Evolutionary conservation across 2,888 invertebrate species (phyloP).

Genomic region (Mallateleia sp.): DNA sequence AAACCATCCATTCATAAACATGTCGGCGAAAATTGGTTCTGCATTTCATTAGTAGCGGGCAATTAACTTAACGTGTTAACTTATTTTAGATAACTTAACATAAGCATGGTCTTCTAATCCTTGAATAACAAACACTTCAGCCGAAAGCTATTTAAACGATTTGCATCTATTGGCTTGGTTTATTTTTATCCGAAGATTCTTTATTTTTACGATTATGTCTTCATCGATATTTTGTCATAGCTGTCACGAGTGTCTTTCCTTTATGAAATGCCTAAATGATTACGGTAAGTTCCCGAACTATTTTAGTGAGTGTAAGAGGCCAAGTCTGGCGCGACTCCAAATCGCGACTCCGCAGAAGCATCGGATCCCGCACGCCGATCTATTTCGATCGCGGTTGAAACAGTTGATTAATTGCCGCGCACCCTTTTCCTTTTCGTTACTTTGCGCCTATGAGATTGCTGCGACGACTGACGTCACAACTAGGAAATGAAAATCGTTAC

Average conservation of each 20-base stretch:
- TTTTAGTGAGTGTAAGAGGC: constrained; percentile 62
- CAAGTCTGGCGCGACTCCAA: constrained; percentile 83
- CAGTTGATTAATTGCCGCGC: constrained; percentile 59
- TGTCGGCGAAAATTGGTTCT: too few species aligned
- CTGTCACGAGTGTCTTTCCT: constrained; percentile 37
- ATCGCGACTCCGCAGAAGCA: constrained; percentile 80
- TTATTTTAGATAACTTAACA: too few species aligned
- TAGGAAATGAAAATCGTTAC: constrained; percentile 24
- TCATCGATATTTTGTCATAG: constrained; percentile 50
- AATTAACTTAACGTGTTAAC: too few species aligned
- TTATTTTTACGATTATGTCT: constrained; percentile 37
- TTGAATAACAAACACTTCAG: background rate
- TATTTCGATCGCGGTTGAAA: constrained; percentile 84
- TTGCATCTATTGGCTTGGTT: background rate
- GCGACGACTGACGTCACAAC: background rate
- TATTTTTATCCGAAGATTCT: background rate
- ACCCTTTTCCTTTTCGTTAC: constrained; percentile 39
- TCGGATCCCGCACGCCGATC: constrained; percentile 82
- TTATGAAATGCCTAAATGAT: constrained; percentile 68
- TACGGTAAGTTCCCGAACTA: constrained; percentile 63
- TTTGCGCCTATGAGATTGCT: background rate
- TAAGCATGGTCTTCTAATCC: too few species aligned
- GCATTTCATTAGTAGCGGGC: too few species aligned
- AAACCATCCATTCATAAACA: too few species aligned
- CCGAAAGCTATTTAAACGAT: background rate